Base-by-base conservation (phyloP, 92 coral and sea anemone genomes). In the Bergia sp. region DNA sequence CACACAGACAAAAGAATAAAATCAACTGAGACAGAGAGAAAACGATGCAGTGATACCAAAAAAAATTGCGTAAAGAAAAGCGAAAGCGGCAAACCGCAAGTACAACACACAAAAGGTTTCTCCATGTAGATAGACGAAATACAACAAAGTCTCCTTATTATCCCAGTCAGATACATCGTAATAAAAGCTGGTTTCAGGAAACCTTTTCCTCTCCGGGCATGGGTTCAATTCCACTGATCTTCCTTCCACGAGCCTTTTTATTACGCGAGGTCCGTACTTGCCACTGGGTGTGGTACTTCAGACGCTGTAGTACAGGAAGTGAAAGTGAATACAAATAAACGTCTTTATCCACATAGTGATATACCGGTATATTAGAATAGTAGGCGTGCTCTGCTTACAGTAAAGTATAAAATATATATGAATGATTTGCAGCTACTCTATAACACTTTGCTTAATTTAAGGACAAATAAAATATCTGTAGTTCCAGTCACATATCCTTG, bases 181-280 rank as follows among this genome's bases (percentile, higher is more conserved):
- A 6, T 7, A 36, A 41, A 23, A 29, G 37, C 50, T 55, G 16
- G 8, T 6, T 4, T 40, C 40, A 77, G 2, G 50, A 15, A 16
- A 96, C 99, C 98, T 97, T 97, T 80, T 97, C 99, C 77, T 97
- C 99, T 5, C 99, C 99, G 3, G 99, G 99, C 99, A 97, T 97
- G 4, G 99, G 99, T 86, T 97, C 99, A 79, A 97, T 97, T 29
- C 99, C 99, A 65, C 98, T 97, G 76, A 97, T 97, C 80, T 97
- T 97, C 40, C 99, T 91, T 39, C 99, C 99, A 39, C 96, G 96
- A 20, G 96, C 90, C 69, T 95, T 93, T 88, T 96, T 97, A 83
- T 96, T 97, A 64, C 99, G 92, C 23, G 94, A 82, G 12, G 99
- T 89, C 11, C 96, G 89, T 36, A 97, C 97, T 84, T 97, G 99